Evolutionary conservation across 1,140 invertebrate species (phyloP).

Genomic region (Bombus cullumanus): DNA sequence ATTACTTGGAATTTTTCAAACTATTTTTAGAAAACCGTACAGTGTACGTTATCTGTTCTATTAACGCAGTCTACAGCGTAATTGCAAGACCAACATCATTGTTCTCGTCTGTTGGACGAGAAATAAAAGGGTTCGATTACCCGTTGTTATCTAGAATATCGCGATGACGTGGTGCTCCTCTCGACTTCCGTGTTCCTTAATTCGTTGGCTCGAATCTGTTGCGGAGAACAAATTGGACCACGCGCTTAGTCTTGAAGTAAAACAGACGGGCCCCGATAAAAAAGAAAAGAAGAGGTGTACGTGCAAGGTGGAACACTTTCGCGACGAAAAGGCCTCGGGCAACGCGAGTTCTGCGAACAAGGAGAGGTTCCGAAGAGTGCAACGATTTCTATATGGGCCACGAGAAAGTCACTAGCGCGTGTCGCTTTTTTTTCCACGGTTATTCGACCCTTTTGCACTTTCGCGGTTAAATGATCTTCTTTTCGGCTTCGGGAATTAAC

Average conservation of each 20-base stretch:
- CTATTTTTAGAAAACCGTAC: neutral
- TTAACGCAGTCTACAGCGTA: neutral
- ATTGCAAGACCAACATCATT: neutral
- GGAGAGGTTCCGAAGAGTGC: constrained; percentile 57
- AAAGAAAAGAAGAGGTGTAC: constrained; percentile 21
- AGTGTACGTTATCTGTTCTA: neutral
- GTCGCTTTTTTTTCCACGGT: constrained; percentile 62
- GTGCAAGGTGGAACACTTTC: constrained; percentile 42
- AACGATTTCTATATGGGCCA: constrained; percentile 75
- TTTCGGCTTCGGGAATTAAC: neutral
- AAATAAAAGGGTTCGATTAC: neutral
- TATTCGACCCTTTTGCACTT: constrained; percentile 59
- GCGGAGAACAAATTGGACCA: constrained; percentile 18
- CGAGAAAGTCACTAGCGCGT: constrained; percentile 75
- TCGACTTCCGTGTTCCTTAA: constrained; percentile 3
- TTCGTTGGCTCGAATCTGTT: neutral
- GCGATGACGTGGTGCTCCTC: neutral
- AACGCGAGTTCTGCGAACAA: constrained; percentile 34
- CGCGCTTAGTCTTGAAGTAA: neutral
- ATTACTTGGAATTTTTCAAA: neutral
- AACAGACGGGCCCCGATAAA: constrained; percentile 12
- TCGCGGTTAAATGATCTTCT: constrained; percentile 21
- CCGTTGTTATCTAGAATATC: neutral
- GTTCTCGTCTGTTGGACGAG: neutral
- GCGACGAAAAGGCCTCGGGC: constrained; percentile 35